These are phyloP conservation scores for Bombycilla garrulus DNA, from an alignment of 2,113 vertebrate genomes.

Conservation along the genomic window DNA sequence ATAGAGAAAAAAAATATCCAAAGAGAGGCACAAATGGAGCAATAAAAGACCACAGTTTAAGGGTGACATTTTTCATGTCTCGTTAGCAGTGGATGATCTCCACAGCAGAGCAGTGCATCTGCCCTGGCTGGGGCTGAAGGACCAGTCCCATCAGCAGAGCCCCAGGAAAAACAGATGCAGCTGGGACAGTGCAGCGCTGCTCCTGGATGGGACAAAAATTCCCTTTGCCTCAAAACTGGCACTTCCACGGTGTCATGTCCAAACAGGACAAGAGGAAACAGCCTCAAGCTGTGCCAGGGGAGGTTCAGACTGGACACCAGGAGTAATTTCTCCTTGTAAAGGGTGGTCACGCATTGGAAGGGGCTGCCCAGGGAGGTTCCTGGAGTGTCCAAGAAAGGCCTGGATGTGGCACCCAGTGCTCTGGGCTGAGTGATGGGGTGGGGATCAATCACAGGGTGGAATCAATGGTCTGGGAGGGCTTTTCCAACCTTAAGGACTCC, in stretches of 20 bases:
- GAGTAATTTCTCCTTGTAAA: neutral
- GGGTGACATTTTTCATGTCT: neutral
- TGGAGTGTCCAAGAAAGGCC: neutral
- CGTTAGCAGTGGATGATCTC: neutral
- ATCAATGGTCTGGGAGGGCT: neutral
- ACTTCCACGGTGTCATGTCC: neutral
- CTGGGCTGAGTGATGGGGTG: neutral
- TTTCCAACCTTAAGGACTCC: neutral
- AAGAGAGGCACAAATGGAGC: neutral
- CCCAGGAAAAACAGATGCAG: accelerated
- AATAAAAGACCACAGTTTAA: neutral
- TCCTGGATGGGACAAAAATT: neutral
- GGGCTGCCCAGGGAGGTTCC: neutral
- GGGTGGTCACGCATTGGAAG: neutral
- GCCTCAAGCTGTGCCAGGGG: neutral
- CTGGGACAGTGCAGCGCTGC: neutral
- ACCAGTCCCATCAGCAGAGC: neutral
- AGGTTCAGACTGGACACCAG: neutral
- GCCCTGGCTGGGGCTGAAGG: neutral
- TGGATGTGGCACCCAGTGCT: neutral
- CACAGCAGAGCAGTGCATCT: neutral
- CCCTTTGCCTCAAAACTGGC: neutral
- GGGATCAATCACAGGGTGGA: neutral
- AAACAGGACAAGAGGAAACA: neutral
- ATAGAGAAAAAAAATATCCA: neutral